Conservation (phyloP, 2,888 invertebrate species). For the Pherbina coryleti region DNA sequence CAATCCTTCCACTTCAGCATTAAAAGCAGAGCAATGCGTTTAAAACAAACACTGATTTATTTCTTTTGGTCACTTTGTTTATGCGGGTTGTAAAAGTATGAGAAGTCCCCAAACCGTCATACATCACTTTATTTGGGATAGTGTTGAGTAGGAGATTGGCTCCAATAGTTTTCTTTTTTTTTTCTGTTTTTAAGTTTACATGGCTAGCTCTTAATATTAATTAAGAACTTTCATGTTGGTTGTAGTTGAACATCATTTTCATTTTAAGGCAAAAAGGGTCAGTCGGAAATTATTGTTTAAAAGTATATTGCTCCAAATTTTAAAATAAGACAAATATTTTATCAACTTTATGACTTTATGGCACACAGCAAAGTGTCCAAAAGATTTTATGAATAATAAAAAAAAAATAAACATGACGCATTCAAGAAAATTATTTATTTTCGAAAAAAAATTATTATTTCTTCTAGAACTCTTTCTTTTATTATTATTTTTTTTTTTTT, state of each 20-base stretch:
- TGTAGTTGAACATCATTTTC: constrained; percentile 21
- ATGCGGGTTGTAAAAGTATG: constrained; percentile 44
- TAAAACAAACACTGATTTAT: constrained; percentile 64
- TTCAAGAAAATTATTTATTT: background rate
- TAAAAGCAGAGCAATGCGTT: background rate
- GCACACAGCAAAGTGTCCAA: background rate
- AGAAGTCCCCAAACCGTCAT: constrained; percentile 56
- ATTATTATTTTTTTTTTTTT: background rate
- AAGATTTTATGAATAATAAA: no score
- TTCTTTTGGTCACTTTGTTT: constrained; percentile 61
- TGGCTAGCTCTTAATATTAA: constrained; percentile 51
- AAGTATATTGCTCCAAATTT: no score
- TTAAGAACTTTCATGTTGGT: constrained; percentile 38
- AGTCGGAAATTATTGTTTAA: no score
- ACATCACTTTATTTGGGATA: constrained; percentile 58
- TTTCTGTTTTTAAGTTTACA: constrained; percentile 63
- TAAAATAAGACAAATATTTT: no score
- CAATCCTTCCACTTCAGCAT: constrained; percentile 48
- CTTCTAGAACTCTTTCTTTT: background rate
- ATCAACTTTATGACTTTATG: background rate
- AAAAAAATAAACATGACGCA: background rate
- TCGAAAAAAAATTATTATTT: no score
- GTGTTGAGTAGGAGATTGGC: constrained; percentile 44
- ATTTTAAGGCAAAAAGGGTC: background rate
- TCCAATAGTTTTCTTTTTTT: constrained; percentile 43